phyloP scores from a whole-genome alignment of 2,113 vertebrate species.

The Macquaria australasica region DNA sequence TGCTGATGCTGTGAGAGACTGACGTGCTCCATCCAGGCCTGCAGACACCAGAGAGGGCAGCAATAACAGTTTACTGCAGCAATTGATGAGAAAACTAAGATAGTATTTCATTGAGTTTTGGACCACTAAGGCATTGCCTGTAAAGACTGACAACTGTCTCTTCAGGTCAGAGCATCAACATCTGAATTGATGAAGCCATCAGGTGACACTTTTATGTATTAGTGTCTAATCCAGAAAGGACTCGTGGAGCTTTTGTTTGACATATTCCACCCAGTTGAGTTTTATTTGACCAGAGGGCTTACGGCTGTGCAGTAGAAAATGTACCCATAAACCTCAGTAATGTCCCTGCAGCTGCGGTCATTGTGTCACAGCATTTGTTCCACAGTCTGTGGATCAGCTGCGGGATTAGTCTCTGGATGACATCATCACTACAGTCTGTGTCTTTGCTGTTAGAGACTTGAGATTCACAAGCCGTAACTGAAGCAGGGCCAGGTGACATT shows the following conservation, averaged over 20 bases:
- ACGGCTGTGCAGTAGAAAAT: neutral
- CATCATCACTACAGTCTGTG: neutral
- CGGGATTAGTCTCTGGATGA: slow-evolving; percentile 14
- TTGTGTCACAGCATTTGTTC: neutral
- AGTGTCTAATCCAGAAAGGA: neutral
- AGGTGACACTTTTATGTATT: slow-evolving; percentile 1
- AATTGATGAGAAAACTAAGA: neutral
- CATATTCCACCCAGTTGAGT: neutral
- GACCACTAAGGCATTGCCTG: neutral
- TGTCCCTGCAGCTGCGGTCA: slow-evolving; percentile 1
- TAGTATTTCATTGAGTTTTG: neutral
- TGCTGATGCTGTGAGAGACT: slow-evolving; percentile 6
- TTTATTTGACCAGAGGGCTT: neutral
- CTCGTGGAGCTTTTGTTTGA: neutral
- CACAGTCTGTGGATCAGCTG: neutral
- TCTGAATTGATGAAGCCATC: neutral
- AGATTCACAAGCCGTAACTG: neutral
- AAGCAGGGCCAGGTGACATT: neutral
- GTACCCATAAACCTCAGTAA: neutral
- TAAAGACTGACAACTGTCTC: neutral
- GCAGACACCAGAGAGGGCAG: slow-evolving; percentile 1
- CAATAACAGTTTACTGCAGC: neutral
- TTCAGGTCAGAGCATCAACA: neutral
- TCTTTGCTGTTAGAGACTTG: neutral
- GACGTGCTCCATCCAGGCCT: slow-evolving; percentile 49